Evolutionary conservation across 1,140 invertebrate species (phyloP).

Genomic region (Coenobita brevimanus): DNA sequence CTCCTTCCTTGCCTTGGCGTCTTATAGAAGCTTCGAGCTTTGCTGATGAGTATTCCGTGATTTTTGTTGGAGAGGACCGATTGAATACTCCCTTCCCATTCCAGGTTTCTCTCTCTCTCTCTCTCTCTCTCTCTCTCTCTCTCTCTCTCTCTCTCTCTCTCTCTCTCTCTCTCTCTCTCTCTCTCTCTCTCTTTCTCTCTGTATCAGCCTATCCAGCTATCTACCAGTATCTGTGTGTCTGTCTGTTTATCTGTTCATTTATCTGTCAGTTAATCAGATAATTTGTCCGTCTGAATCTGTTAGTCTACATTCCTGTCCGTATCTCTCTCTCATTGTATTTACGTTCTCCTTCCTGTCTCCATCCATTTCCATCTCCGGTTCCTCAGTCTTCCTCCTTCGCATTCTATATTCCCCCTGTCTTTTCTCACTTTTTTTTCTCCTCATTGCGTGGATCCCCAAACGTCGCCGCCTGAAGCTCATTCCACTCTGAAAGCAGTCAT

Average conservation of each 20-base stretch:
- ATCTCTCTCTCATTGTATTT: not conserved
- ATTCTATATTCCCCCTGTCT: not conserved
- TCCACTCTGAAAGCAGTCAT: no score
- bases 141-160: constrained; percentile 46
- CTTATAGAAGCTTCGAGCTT: no score
- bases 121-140: constrained; percentile 46
- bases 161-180: constrained; percentile 37
- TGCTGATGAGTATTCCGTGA: no score
- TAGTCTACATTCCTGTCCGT: constrained; percentile 16
- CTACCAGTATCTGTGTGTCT: constrained; percentile 4
- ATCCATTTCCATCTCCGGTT: not conserved
- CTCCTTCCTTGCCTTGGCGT: no score
- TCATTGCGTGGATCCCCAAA: no score
- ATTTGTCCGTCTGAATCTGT: not conserved
- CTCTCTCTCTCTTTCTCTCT: constrained; percentile 18
- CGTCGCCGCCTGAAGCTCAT: no score
- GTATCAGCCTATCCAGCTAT: not conserved
- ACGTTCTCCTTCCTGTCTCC: not conserved
- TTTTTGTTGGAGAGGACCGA: no score
- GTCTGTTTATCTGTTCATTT: constrained; percentile 19
- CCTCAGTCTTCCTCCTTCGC: not conserved
- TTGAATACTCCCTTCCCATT: no score
- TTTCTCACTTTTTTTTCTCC: no score
- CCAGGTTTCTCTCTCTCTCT: constrained; percentile 11
- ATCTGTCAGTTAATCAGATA: not conserved